Evolutionary conservation across 92 coral and sea anemone species (phyloP).

Genomic region (Porites evermanni): DNA sequence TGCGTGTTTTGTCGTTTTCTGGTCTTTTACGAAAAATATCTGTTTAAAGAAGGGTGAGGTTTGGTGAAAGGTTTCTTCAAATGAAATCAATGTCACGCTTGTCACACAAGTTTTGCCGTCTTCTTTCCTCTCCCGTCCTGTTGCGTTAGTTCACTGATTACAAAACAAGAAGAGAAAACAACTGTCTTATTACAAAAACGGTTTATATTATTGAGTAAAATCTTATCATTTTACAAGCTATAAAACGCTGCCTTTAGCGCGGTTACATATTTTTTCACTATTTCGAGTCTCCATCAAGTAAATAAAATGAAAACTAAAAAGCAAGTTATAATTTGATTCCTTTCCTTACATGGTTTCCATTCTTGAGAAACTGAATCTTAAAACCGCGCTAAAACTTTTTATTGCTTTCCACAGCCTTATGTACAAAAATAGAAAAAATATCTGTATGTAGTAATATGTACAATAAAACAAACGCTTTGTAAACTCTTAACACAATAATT

Average conservation of each 20-base stretch:
- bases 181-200: not conserved
- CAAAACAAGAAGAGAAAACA: too few species aligned
- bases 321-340: not conserved
- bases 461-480: constrained; percentile 46
- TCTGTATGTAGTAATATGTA: constrained; percentile 37
- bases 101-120: too few species aligned
- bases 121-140: too few species aligned
- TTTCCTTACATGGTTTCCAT: constrained; percentile 22
- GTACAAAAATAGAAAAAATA: constrained; percentile 64
- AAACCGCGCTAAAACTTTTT: constrained; percentile 17
- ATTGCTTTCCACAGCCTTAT: constrained; percentile 21
- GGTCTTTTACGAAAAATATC: too few species aligned
- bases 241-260: not conserved
- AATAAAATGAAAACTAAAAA: not conserved
- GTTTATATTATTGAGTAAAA: constrained; percentile 26
- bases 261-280: not conserved
- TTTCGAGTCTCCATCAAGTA: not conserved
- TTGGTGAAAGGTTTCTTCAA: too few species aligned
- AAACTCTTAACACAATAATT: not conserved
- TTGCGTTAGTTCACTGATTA: not conserved
- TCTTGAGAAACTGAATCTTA: not conserved
- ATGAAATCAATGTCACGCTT: too few species aligned
- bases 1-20: too few species aligned
- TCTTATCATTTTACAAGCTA: not conserved
- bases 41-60: too few species aligned